Conservation (phyloP, 2,888 invertebrate genomes). For the Amblyjoppa fuscipennis region DNA sequence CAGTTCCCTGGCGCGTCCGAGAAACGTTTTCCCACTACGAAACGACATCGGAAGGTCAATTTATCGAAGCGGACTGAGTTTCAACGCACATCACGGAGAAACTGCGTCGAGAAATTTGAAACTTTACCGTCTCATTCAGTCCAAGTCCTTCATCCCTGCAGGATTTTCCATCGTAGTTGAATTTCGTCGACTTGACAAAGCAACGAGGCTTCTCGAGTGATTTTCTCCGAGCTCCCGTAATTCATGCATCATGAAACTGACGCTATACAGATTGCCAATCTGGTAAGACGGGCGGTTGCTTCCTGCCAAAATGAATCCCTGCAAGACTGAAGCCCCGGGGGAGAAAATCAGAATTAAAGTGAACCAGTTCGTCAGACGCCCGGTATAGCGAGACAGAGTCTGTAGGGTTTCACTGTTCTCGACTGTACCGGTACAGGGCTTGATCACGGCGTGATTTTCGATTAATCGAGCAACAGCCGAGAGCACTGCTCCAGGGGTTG, state of each 20-base stretch:
- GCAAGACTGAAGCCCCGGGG: conserved; percentile 5
- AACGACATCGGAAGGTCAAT: not conserved
- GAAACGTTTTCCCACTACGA: not conserved
- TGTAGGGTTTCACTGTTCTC: conserved; percentile 32
- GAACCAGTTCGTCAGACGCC: conserved; percentile 52
- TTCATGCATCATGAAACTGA: not conserved
- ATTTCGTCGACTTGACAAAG: not conserved
- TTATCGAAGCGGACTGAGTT: not conserved
- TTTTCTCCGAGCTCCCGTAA: conserved; percentile 5
- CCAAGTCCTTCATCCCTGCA: not conserved
- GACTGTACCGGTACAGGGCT: conserved; percentile 16
- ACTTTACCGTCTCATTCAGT: not conserved
- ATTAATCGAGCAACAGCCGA: conserved; percentile 62
- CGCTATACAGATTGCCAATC: conserved; percentile 43
- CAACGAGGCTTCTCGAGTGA: not conserved
- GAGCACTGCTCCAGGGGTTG: conserved; percentile 44
- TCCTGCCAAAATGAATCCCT: conserved; percentile 30
- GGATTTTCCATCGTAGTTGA: not conserved
- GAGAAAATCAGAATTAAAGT: conserved; percentile 41
- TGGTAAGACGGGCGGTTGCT: conserved; percentile 14
- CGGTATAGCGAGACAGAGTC: not conserved
- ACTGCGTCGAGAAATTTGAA: not conserved
- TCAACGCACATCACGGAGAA: not conserved
- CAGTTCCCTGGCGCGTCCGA: not conserved
- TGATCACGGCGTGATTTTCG: conserved; percentile 62